Base-by-base conservation (phyloP, 2,797 vertebrate species). In the Picus viridis region DNA sequence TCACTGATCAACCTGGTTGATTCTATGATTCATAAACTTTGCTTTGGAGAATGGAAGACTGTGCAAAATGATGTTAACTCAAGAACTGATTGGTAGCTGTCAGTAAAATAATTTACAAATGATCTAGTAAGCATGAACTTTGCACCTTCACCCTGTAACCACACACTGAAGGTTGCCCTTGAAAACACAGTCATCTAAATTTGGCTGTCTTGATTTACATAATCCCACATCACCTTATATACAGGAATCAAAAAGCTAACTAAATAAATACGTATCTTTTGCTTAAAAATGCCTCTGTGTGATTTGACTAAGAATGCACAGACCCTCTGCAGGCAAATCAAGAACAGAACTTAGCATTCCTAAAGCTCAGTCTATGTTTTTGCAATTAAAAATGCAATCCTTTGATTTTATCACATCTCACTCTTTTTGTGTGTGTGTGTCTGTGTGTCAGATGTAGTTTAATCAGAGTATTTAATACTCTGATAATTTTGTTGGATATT, bases 401-500 rank as follows among this genome's bases (percentile, higher is more conserved):
- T 4, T 83, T 82, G 41, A 4, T 65, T 90, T 63, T 68, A 10
- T 10, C 29, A 63, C 5, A 23, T 24, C 13, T 81, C 83, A 74
- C 16, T 77, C 32, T 56, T 29, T 65, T 61, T 83, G 17, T 3
- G 6, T 75, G 84, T 74, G 11, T 70, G 68, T 80, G 17, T 3
- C 11, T 77, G 84, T 72, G 11, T 72, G 68, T 90, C 30, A 86
- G 45, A 84, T 87, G 86, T 91, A 63, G 34, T 36, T 92, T 77
- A 84, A 92, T 29, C 7, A 64, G 64, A 68, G 20, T 90, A 77
- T 85, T 90, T 92, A 81, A 88, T 93, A 82, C 30, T 80, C 13
- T 29, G 92, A 67, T 92, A 83, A 53, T 23, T 75, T 87, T 62
- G 92, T 89, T 65, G 94, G 23, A 2, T 88, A 83, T 86, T 77